Conservation (phyloP, 2,888 invertebrate species). For the Deroplatys truncata region DNA sequence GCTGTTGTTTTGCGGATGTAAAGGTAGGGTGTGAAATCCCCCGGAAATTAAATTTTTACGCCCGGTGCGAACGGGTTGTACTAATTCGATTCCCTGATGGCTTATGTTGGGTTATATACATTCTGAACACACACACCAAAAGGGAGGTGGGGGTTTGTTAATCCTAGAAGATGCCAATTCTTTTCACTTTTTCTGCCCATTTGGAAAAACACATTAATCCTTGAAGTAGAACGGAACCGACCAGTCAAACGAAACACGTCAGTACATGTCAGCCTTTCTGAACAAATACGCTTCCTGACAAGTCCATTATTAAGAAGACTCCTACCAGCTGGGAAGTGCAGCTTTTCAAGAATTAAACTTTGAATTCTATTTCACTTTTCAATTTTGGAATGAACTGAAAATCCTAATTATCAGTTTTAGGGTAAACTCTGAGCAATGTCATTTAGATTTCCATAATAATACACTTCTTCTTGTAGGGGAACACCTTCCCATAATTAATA, state of each 20-base stretch:
- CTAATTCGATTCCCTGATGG: not conserved
- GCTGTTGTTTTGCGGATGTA: not conserved
- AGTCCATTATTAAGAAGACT: too few species aligned
- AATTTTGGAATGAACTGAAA: too few species aligned
- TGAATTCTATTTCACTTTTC: too few species aligned
- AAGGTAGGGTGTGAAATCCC: not conserved
- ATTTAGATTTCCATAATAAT: too few species aligned
- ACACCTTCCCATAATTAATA: too few species aligned
- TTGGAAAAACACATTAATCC: not conserved
- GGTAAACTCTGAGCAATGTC: too few species aligned
- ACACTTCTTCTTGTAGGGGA: too few species aligned
- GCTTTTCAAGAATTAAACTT: too few species aligned
- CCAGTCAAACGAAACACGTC: not conserved
- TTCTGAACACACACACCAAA: not conserved
- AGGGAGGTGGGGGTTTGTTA: not conserved
- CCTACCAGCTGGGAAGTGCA: too few species aligned
- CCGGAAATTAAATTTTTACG: not conserved
- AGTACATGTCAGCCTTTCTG: too few species aligned
- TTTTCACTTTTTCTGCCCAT: not conserved
- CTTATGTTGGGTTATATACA: not conserved
- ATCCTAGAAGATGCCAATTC: not conserved
- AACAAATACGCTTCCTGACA: too few species aligned
- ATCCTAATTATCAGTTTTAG: too few species aligned
- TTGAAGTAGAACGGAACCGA: not conserved
- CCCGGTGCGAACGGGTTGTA: not conserved